phyloP scores from a whole-genome alignment of 2,888 invertebrate species.

The Panopea generosa region DNA sequence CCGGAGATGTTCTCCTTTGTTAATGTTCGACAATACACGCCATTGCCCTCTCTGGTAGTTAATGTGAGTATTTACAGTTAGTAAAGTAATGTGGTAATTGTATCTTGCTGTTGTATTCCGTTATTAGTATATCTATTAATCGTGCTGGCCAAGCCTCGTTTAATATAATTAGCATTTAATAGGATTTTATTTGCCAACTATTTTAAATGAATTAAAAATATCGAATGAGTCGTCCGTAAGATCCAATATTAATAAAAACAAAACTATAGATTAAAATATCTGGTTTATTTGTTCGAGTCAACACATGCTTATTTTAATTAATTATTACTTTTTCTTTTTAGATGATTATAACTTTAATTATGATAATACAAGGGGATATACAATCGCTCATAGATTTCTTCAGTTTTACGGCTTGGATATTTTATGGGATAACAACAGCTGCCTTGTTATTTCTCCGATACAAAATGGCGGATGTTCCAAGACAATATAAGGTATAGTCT shows the following conservation, averaged over 20 bases:
- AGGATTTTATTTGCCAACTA: no score
- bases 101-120: no score
- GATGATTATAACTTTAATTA: conserved; percentile 69
- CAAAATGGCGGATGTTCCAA: conserved; percentile 92
- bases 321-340: conserved; percentile 59
- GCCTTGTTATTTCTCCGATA: conserved; percentile 96
- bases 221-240: no score
- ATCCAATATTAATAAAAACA: no score
- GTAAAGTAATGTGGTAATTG: no score
- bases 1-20: conserved; percentile 77
- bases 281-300: background rate
- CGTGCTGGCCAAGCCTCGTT: no score
- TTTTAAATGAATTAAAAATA: no score
- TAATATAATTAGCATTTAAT: no score
- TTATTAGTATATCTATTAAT: no score
- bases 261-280: no score
- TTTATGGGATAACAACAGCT: conserved; percentile 97
- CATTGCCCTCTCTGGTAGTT: conserved; percentile 74
- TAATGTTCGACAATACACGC: conserved; percentile 71
- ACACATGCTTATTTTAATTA: no score
- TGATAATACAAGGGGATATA: conserved; percentile 93
- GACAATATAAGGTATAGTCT: conserved; percentile 94
- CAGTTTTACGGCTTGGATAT: conserved; percentile 99
- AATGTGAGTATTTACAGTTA: conserved; percentile 71
- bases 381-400: conserved; percentile 98